Base-by-base conservation (phyloP, 2,888 invertebrate genomes). In the Napeogenes inachia region DNA sequence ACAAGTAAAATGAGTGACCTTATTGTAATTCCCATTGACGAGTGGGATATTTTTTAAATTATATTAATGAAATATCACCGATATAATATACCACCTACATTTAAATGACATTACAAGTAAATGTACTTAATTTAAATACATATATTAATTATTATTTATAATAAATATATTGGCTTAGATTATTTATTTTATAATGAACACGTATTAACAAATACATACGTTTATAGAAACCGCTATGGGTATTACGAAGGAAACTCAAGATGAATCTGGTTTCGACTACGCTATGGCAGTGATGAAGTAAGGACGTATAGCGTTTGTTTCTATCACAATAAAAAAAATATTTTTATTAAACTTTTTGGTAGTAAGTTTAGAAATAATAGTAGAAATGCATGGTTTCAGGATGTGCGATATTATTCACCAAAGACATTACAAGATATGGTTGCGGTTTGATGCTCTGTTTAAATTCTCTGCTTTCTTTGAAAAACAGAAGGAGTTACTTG, bases 331-430 rank as follows among this genome's bases (percentile, higher is more conserved):
- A 57, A 38, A 54, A 3, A 42, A 21, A 21, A 21, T 21, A 0
- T 21, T 21, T 21, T 21, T 21, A 21, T 21, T 21, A 21, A 0
- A 21, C n/a, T 21, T 21, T 21, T 21, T 21, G 21, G 0, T 21
- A 21, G 21, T 21, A 21, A 21, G 21, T 21, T 1, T 21, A 21
- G 21, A 21, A 21, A n/a, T 21, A 47, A n/a, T 47, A 13, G n/a
- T 21, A 47, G n/a, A 13, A n/a, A 6, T 4, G 5, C 10, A n/a
- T 33, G 54, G 45, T 84, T 82, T 38, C 73, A 91, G 91, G 72
- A 95, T 96, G 95, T 95, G 95, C 75, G 95, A 95, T 71, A 95
- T 96, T 60, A 92, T 96, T 5, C 96, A 96, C 73, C 91, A 94
- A 69, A 92, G 96, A 58, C 95, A 95, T 75, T 93, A 94, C 67